A percentile compares a stretch with the other conserved stretches of the same genome.
Evolutionary conservation across 2,113 vertebrate genomes (phyloP).

Genomic region (Plestiodon gilberti): DNA sequence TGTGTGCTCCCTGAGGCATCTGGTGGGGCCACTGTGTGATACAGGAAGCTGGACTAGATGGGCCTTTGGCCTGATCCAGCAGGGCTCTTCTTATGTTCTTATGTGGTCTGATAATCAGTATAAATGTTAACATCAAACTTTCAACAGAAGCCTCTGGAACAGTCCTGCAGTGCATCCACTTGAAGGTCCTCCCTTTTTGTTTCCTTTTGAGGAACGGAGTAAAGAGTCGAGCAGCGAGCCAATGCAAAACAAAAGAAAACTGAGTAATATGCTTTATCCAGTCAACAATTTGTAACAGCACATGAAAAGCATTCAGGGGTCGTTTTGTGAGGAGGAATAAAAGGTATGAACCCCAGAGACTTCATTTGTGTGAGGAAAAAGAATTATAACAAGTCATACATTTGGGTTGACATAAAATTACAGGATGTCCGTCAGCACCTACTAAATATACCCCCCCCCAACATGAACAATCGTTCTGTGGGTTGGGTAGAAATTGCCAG

Average conservation of each 20-base stretch:
- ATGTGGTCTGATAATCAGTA: slow-evolving; percentile 16
- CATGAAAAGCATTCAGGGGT: background rate
- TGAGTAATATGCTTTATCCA: background rate
- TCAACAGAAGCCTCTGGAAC: background rate
- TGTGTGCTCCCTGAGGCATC: no score
- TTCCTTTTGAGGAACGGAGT: background rate
- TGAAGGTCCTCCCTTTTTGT: background rate
- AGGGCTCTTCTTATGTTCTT: no score
- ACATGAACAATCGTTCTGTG: accelerated
- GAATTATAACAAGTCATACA: background rate
- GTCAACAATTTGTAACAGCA: background rate
- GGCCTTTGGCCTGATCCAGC: no score
- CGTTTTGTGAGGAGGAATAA: background rate
- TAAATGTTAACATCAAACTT: background rate
- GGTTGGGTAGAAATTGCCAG: background rate
- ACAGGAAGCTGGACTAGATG: no score
- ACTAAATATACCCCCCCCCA: slow-evolving; percentile 18
- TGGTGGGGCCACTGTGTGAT: no score
- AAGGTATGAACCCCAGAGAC: background rate
- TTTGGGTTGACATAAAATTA: background rate
- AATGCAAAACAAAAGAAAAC: background rate
- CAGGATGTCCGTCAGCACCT: background rate
- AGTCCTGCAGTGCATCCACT: background rate
- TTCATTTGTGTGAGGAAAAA: background rate
- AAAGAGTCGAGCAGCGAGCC: accelerated